Conservation (phyloP, 2,888 invertebrate genomes). For the Artemia sp. region DNA sequence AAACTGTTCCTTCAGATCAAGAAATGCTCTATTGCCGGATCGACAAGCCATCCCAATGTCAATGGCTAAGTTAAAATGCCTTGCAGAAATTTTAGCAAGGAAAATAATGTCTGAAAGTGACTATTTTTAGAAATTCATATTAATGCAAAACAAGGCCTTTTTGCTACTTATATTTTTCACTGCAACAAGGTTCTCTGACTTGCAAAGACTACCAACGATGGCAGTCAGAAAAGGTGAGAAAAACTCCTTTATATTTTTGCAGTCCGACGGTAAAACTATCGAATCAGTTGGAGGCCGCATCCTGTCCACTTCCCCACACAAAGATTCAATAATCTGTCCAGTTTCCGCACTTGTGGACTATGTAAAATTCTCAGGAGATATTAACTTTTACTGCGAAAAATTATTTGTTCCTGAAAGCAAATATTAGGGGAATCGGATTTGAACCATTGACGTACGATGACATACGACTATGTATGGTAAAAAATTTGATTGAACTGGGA, state of each 20-base stretch:
- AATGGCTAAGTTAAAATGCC: not conserved
- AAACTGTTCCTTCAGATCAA: not conserved
- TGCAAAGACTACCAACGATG: not conserved
- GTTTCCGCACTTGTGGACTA: not conserved
- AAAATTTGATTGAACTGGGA: not conserved
- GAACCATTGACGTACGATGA: too few relatives aligned
- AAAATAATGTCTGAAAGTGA: not conserved
- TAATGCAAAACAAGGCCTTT: not conserved
- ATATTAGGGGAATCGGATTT: not conserved
- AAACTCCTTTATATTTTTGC: not conserved
- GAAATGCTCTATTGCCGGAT: not conserved
- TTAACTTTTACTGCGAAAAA: not conserved
- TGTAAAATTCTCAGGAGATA: not conserved
- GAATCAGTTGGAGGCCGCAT: not conserved
- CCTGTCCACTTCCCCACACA: not conserved
- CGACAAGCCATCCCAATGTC: not conserved
- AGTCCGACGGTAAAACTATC: not conserved
- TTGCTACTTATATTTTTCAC: not conserved
- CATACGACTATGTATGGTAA: too few relatives aligned
- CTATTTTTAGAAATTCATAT: not conserved
- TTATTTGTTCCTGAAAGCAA: not conserved
- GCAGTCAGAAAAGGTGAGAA: not conserved
- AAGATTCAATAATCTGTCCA: not conserved
- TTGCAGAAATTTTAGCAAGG: conserved; percentile 1
- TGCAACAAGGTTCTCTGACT: conserved; percentile 4